Conservation (phyloP, 1,140 invertebrate species). For the Agrypnia vestita region DNA sequence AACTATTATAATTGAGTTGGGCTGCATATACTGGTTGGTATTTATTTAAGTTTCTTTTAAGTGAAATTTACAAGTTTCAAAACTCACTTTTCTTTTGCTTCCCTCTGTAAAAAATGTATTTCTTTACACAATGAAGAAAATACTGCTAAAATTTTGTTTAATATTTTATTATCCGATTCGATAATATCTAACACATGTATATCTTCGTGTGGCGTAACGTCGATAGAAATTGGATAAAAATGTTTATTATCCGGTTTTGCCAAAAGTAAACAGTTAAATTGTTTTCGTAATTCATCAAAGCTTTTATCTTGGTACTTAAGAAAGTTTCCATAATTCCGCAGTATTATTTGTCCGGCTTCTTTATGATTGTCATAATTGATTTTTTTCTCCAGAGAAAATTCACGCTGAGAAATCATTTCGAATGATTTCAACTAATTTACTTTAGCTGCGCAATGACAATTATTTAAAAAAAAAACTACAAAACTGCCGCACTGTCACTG, state of each 20-base stretch:
- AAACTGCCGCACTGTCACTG: neutral
- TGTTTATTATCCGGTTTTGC: slow-evolving; percentile 72
- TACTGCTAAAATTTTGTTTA: slow-evolving; percentile 88
- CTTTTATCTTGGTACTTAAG: slow-evolving; percentile 77
- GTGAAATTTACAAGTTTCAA: slow-evolving; percentile 55
- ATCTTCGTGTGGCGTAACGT: slow-evolving; percentile 75
- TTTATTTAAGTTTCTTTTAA: neutral
- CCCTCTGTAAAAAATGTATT: slow-evolving; percentile 79
- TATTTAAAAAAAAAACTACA: neutral
- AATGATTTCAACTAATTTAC: neutral
- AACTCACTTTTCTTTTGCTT: slow-evolving; percentile 78
- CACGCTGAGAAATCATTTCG: slow-evolving; percentile 11
- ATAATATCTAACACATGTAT: slow-evolving; percentile 80
- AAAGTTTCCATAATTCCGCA: slow-evolving; percentile 81
- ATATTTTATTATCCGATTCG: slow-evolving; percentile 86
- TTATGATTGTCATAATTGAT: slow-evolving; percentile 59
- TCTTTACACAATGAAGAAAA: slow-evolving; percentile 86
- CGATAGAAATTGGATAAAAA: slow-evolving; percentile 75
- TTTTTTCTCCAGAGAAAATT: slow-evolving; percentile 21
- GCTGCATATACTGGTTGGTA: no score
- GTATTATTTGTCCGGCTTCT: slow-evolving; percentile 66
- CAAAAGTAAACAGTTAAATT: slow-evolving; percentile 64
- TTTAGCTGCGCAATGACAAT: neutral
- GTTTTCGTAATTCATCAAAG: slow-evolving; percentile 72
- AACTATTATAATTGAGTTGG: no score